Conservation (phyloP, 2,888 invertebrate genomes). For the Chymomyza amoena region DNA sequence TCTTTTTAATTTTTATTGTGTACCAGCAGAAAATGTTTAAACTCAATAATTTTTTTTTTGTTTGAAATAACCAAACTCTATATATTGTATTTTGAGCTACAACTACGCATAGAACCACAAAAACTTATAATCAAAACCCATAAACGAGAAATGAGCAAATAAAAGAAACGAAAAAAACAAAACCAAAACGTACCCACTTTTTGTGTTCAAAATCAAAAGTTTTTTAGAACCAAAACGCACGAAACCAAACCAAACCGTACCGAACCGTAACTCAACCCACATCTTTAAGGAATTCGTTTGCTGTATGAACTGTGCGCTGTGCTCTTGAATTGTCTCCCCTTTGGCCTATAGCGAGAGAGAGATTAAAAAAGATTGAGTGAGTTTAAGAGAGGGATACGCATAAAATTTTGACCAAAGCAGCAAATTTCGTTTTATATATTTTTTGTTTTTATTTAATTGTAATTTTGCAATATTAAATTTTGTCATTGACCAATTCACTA, state of each 20-base stretch:
- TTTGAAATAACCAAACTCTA: constrained; percentile 25
- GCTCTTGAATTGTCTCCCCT: constrained; percentile 69
- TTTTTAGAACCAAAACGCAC: neutral
- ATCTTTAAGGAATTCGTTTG: constrained; percentile 44
- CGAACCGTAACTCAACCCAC: neutral
- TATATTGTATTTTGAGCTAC: neutral
- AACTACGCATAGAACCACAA: constrained; percentile 26
- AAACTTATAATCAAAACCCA: constrained; percentile 57
- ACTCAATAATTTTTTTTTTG: constrained; percentile 20
- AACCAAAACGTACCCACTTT: constrained; percentile 21
- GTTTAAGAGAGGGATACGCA: neutral
- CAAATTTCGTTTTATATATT: constrained; percentile 11
- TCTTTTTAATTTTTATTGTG: constrained; percentile 62
- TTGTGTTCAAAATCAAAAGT: neutral
- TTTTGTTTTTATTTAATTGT: constrained; percentile 39
- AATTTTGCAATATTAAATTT: neutral
- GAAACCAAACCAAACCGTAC: neutral
- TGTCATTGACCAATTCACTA: neutral
- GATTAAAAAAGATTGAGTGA: neutral
- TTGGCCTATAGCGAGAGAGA: neutral
- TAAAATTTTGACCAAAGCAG: constrained; percentile 61
- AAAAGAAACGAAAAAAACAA: constrained; percentile 64
- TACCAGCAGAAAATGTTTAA: constrained; percentile 34
- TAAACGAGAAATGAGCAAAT: constrained; percentile 71
- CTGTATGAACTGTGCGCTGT: constrained; percentile 44